Base-by-base conservation (phyloP, 2,888 invertebrate species). In the Palloptera scutellata region DNA sequence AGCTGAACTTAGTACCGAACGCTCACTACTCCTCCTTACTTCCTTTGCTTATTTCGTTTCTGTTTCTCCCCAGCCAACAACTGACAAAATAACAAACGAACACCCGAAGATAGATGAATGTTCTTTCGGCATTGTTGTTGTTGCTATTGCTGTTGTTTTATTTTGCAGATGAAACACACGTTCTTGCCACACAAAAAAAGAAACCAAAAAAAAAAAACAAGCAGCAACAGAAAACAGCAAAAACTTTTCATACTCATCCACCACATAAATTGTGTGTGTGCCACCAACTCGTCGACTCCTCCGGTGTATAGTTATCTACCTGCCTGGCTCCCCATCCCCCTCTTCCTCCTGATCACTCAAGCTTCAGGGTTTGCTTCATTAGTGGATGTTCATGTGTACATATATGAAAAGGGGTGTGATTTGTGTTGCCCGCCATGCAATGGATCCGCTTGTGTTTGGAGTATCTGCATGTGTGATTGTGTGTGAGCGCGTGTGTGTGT, bases 231-330 rank as follows among this genome's bases (percentile, higher is more conserved):
- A 42, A 60, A 66, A 60, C 60, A 52, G 66, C 45, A 68, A 70
- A 72, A 72, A 70, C 63, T 68, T 72, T 67, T 65, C 68, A 65
- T 63, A 54, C 66, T 59, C 68, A 41, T 59, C 54, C 64, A 66
- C 66, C 65, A 30, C 30, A 62, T 70, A 70, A 70, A 70, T 70
- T 64, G 61, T 61, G 19, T 67, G 30, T 30, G 30, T 57, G 58
- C 66, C 64, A 54, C 60, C 66, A 53, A 69, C 57, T 30, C 42
- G 51, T 40, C 57, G 42, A 52, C 52, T 45, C 48, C 52, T 61
- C 30, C 58, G 67, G 61, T 55, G 61, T 60, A 41, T 12, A 1
- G 40, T 17, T 11, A 45, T 1, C 17, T 15, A 17, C 48, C 60
- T 19, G 4, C 8, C 41, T 54, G 20, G 41, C 30, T 43, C 11